Conservation (phyloP, 2,888 invertebrate genomes). For the Ptilodon capucinus region DNA sequence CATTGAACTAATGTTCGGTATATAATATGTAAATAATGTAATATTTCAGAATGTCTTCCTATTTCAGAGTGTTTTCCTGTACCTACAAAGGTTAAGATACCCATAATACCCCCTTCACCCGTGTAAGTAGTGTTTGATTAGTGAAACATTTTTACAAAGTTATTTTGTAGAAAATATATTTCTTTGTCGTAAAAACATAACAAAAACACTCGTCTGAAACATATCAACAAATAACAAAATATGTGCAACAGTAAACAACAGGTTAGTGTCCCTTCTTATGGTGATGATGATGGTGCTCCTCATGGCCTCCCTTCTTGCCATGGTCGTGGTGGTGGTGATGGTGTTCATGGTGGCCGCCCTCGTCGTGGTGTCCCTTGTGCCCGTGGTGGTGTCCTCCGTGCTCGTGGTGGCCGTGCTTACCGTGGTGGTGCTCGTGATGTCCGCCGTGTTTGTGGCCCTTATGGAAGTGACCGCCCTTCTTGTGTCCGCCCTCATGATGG, state of each 20-base stretch:
- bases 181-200: conserved; percentile 47
- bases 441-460: conserved; percentile 89
- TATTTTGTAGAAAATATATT: conserved; percentile 34
- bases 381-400: conserved; percentile 89
- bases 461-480: conserved; percentile 90
- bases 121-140: not conserved
- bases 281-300: conserved; percentile 89
- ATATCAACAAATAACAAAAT: conserved; percentile 19
- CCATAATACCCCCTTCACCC: too few relatives aligned
- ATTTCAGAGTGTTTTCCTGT: too few relatives aligned
- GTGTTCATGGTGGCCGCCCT: conserved; percentile 89
- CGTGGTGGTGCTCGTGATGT: conserved; percentile 88
- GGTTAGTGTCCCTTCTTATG: conserved; percentile 75
- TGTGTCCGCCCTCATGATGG: conserved; percentile 88
- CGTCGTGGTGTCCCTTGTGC: conserved; percentile 89
- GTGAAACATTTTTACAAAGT: not conserved
- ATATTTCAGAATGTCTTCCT: too few relatives aligned
- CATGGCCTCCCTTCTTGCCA: conserved; percentile 89
- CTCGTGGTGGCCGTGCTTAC: conserved; percentile 89
- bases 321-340: conserved; percentile 86
- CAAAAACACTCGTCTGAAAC: conserved; percentile 43
- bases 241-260: conserved; percentile 16
- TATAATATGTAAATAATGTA: too few relatives aligned
- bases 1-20: too few relatives aligned
- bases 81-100: too few relatives aligned